Percentiles rank a stretch among this genome's conserved stretches.
Conservation (phyloP, 2,113 vertebrate genomes). For the Romanogobio albipinnatus region DNA sequence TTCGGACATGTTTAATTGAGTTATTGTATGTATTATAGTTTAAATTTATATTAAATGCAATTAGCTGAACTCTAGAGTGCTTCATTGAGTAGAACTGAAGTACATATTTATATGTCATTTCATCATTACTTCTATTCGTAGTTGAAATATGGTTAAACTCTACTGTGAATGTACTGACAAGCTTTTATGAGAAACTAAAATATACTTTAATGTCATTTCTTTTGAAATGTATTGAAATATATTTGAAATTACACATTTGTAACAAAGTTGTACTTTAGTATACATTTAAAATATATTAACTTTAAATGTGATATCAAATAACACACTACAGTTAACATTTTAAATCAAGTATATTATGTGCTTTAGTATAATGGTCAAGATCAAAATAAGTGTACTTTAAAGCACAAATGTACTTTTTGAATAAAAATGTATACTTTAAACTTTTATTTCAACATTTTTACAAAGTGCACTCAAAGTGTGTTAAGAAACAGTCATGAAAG, state of each 20-base stretch:
- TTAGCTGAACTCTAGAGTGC: not conserved
- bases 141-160: not conserved
- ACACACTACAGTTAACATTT: not conserved
- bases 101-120: not conserved
- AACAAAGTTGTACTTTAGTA: not conserved
- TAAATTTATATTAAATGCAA: not conserved
- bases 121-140: not conserved
- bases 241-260: not conserved
- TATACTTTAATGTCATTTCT: not conserved
- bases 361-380: not conserved
- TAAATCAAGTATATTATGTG: not conserved
- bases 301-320: not conserved
- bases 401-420: not conserved
- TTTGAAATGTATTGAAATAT: not conserved
- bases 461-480: not conserved
- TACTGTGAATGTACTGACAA: not conserved
- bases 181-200: not conserved
- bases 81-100: not conserved
- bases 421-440: not conserved
- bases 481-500: not conserved
- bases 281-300: not conserved
- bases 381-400: not conserved
- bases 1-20: not conserved
- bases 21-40: not conserved
- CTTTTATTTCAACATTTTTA: not conserved